Evolutionary conservation across 2,113 vertebrate genomes (phyloP).

Genomic region (Sorex fumeus): DNA sequence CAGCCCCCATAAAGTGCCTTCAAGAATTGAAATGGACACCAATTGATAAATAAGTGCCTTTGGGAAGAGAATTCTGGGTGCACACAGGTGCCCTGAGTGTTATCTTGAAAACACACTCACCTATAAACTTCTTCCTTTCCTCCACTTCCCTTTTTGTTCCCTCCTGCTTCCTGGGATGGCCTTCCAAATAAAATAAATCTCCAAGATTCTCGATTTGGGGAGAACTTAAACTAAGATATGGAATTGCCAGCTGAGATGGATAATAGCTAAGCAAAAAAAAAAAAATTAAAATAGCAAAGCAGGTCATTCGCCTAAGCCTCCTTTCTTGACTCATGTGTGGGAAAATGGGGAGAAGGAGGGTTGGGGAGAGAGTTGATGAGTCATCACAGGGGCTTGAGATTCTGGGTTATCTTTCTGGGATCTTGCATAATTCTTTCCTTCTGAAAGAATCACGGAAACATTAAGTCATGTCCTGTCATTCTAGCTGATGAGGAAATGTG

Average conservation of each 20-base stretch:
- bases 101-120: neutral
- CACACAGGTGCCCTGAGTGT: neutral
- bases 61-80: neutral
- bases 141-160: neutral
- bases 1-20: neutral
- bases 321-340: constrained; percentile 20
- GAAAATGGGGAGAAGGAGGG: neutral
- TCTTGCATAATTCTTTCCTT: neutral
- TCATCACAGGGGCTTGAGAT: neutral
- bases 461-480: constrained; percentile 7
- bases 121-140: neutral
- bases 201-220: constrained; percentile 1
- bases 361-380: neutral
- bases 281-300: constrained; percentile 3
- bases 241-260: constrained; percentile 39
- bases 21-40: neutral
- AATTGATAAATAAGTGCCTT: neutral
- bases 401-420: neutral
- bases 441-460: constrained; percentile 31
- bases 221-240: neutral
- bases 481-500: constrained; percentile 27
- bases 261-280: constrained; percentile 42
- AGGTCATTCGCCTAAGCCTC: neutral
- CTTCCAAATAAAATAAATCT: constrained; percentile 18
- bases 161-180: neutral